These are phyloP conservation scores for Forbesichthys agassizii DNA, from an alignment of 2,113 vertebrate genomes.

Conservation along the genomic window DNA sequence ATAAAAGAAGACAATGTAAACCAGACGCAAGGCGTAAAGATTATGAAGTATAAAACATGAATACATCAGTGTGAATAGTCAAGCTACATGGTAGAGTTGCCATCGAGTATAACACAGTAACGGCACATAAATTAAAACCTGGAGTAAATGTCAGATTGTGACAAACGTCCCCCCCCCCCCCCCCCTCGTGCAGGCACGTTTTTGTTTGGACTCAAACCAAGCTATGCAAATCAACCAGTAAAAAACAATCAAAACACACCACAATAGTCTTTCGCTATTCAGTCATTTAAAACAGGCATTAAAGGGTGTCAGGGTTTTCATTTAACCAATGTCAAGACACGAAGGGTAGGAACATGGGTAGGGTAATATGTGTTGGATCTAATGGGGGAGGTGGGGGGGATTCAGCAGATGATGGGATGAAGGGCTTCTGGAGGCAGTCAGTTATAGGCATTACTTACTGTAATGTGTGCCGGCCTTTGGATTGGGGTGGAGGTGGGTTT, in stretches of 20 bases:
- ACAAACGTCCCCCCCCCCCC: slow-evolving; percentile 40
- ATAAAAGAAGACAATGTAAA: slow-evolving; percentile 82
- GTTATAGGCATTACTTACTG: slow-evolving; percentile 98
- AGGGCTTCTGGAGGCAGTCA: slow-evolving; percentile 70
- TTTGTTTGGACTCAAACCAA: slow-evolving; percentile 65
- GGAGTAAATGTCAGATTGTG: slow-evolving; percentile 53
- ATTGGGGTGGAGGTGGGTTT: slow-evolving; percentile 91
- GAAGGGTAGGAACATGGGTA: slow-evolving; percentile 24
- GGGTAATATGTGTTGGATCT: slow-evolving; percentile 1
- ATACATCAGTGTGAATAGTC: slow-evolving; percentile 89
- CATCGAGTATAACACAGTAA: slow-evolving; percentile 89
- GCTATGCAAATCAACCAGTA: slow-evolving; percentile 54
- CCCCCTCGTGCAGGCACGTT: slow-evolving; percentile 85
- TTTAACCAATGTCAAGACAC: slow-evolving; percentile 10
- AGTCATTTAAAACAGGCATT: slow-evolving; percentile 65
- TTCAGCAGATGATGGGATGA: neutral
- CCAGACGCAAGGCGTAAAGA: slow-evolving; percentile 72
- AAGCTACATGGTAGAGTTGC: slow-evolving; percentile 81
- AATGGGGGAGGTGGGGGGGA: neutral
- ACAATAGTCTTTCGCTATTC: slow-evolving; percentile 59
- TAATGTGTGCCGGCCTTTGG: slow-evolving; percentile 94
- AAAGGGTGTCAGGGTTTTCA: slow-evolving; percentile 62
- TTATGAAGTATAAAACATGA: slow-evolving; percentile 85
- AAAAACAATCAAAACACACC: slow-evolving; percentile 41
- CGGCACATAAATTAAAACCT: slow-evolving; percentile 87